phyloP scores from a whole-genome alignment of 2,113 vertebrate species.

The Caracal caracal region DNA sequence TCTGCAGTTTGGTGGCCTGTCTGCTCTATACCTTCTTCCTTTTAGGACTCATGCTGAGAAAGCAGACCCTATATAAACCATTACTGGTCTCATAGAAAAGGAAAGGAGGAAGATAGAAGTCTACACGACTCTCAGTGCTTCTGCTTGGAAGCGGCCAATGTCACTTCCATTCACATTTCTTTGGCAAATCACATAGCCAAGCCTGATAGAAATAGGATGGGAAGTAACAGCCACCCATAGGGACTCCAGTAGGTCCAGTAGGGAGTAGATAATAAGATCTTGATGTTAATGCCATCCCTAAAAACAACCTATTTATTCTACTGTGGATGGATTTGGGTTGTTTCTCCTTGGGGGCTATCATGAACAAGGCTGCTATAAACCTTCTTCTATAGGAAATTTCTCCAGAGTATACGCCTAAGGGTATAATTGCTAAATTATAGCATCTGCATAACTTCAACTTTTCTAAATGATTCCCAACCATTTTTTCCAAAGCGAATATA shows the following conservation, averaged over 20 bases:
- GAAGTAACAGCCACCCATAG: background rate
- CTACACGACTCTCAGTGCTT: background rate
- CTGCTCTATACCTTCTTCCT: background rate
- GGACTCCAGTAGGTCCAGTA: background rate
- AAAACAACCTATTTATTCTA: background rate
- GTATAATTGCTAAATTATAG: background rate
- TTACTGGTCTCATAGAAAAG: background rate
- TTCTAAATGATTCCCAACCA: background rate
- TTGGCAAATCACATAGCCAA: background rate
- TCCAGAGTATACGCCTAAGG: background rate
- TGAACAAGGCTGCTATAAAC: background rate
- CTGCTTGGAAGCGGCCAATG: background rate
- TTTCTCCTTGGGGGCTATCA: background rate
- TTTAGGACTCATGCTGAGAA: background rate
- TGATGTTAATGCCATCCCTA: background rate
- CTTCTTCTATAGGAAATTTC: background rate
- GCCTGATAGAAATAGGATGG: background rate
- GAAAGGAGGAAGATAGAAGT: background rate
- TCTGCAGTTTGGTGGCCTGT: background rate
- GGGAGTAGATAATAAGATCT: background rate
- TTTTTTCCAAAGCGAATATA: background rate
- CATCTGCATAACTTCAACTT: background rate
- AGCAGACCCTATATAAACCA: background rate
- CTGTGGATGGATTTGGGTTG: background rate
- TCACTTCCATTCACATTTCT: background rate